phyloP scores from a whole-genome alignment of 2,888 invertebrate genomes.

The Dioctria linearis region DNA sequence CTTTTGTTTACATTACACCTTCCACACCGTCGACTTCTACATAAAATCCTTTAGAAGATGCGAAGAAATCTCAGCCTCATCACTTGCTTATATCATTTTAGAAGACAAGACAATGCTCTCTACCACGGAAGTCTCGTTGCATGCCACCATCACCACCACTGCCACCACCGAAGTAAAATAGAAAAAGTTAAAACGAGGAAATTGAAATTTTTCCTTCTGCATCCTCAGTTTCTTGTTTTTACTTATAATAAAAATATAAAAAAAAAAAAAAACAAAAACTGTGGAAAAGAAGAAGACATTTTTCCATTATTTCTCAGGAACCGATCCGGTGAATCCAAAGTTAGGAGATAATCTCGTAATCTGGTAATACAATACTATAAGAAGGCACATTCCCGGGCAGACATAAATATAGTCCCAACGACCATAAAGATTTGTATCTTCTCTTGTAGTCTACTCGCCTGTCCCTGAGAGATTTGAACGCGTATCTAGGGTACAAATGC shows the following conservation, averaged over 20 bases:
- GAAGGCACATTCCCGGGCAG: conserved; percentile 20
- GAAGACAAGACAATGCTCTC: too few relatives aligned
- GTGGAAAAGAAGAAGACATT: conserved; percentile 14
- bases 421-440: conserved; percentile 21
- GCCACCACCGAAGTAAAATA: background rate
- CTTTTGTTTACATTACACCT: background rate
- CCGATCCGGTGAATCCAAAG: conserved; percentile 30
- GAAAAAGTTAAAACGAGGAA: conserved; percentile 40
- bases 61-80: conserved; percentile 14
- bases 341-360: conserved; percentile 43
- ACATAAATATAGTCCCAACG: conserved; percentile 13
- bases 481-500: conserved; percentile 6
- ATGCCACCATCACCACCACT: conserved; percentile 12
- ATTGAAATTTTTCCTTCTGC: conserved; percentile 29
- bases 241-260: background rate
- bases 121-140: too few relatives aligned
- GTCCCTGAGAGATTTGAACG: conserved; percentile 10
- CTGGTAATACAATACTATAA: conserved; percentile 30
- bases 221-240: conserved; percentile 5
- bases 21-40: background rate
- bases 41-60: background rate
- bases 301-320: conserved; percentile 37
- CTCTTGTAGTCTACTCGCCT: too few relatives aligned
- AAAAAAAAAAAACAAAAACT: background rate
- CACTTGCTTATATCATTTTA: conserved; percentile 14